Evolutionary conservation across 2,888 invertebrate species (phyloP), one percentile per base, ranked within the genome.

Genomic region (Sialis fuliginosa): DNA sequence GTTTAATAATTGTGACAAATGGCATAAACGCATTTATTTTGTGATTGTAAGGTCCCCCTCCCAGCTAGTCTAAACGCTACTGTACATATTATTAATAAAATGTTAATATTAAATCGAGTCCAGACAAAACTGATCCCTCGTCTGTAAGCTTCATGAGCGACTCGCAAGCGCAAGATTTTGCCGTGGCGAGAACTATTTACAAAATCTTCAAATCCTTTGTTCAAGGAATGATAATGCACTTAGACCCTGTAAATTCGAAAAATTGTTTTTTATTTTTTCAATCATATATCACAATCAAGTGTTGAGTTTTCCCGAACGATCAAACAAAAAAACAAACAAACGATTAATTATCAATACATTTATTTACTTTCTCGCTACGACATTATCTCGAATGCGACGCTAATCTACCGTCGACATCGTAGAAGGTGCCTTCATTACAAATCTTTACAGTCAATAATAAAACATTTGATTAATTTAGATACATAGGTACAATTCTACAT

Each of bases 21-120:
- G 22, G 22, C 22, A 22, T 22, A 22, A 22, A 22, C 22, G 22
- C 22, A 22, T 22, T 22, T 22, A 22, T 22, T 22, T 22, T 22
- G 22, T 22, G 22, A 22, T 22, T 22, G 22, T 30, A 42, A 47
- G 47, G 47, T 47, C 47, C 66, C 66, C 66, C 65, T 61, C 65
- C 66, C 66, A 66, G 66, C 65, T 66, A 66, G 63, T 61, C 64
- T 65, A 65, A 56, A 58, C 58, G 56, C 57, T 51, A 51, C 45
- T 47, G 45, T 45, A 47, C 47, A 47, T 31, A 44, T 12, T 35
- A 35, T 44, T 34, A 35, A 31, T 31, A 42, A 22, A 42, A 31
- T 31, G 31, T 42, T n/a, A 42, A 42, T 10, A 42, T 30, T 31
- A 31, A 42, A 42, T 22, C 31, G 39, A 10, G 5, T 6, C 39